Evolutionary conservation across 2,797 vertebrate species (phyloP), one percentile per base, ranked within the genome.

Genomic region (Loris lydekkerianus): DNA sequence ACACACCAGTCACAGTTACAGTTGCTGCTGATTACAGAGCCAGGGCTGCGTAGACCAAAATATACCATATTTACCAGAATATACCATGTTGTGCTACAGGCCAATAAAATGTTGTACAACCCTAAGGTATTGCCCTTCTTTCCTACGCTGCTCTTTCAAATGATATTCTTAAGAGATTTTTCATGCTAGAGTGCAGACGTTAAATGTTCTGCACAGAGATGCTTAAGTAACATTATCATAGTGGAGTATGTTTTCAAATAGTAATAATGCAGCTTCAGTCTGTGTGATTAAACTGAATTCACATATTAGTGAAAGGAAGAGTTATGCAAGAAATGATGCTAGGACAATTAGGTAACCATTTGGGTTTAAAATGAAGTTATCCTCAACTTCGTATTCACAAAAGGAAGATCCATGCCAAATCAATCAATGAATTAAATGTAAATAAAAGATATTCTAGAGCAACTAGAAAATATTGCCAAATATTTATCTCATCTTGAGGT

Each of bases 301-400:
- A 63, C 15, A n/a, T 77, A 77, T 89, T 76, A 80, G 34, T 63
- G 85, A 94, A 89, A 86, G 21, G 78, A 83, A 46, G n/a, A 88
- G n/a, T 63, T 49, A 76, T 70, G 37, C 2, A 53, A 77, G 58
- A 84, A 73, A n/a, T 70, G 37, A 27, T 73, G 31, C 21, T 88
- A 65, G 15, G 46, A 72, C 4, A 80, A 89, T 67, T 63, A 34
- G 15, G 31, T 7, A n/a, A 70, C n/a, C 77, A 70, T 77, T 82
- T 91, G n/a, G 17, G n/a, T 7, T 10, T 21, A 91, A 63, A 77
- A 70, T 82, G 14, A 86, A 81, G 27, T 92, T 89, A 37, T 63
- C 2, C 3, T 3, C 27, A 86, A 61, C 34, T 15, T 89, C 53
- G 67, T 70, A 63, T 76, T 92, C 67, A 69, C 18, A 92, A 91